Evolutionary conservation across 2,113 vertebrate genomes (phyloP), one percentile per base, ranked within the genome.

Genomic region (Budorcas taxicolor): DNA sequence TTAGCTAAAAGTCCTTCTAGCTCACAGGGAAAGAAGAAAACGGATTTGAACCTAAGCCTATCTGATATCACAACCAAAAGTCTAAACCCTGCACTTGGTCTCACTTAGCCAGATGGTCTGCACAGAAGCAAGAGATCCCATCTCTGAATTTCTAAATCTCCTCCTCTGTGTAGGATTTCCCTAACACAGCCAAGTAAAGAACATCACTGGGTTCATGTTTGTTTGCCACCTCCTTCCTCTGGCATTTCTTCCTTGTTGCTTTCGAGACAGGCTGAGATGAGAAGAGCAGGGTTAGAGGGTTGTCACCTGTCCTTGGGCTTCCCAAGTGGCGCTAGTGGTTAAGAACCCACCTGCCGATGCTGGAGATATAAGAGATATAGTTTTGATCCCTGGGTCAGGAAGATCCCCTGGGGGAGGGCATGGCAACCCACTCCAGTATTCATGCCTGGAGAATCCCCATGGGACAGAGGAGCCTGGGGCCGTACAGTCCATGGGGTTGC

Each of bases 71-170:
- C 25, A 50, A 16, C 12, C 11, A 33, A 21, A 3, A 74, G 14
- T 60, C 31, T 33, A 10, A 31, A 55, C 36, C 5, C 43, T 33
- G 23, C 27, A 4, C 8, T 58, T 23, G 14, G 21, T 84, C 15
- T 64, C 76, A 6, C 6, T 87, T 36, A 6, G n/a, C 14, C 10
- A 12, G 50, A 87, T 0, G 1, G n/a, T 7, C 40, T 15, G 3
- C 4, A 4, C 5, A 3, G 13, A 10, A 15, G 40, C 3, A 1
- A 33, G 19, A 14, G 7, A 64, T 29, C 80, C 45, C 3, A 10
- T 6, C 64, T 40, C n/a, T 57, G 9, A 7, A 29, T 74, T 29
- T 78, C 60, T 47, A 31, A 53, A 36, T 9, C 12, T 60, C 1
- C 8, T 71, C n/a, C 31, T 78, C 16, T 53, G 2, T 4, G 3